Evolutionary conservation across 2,113 vertebrate genomes (phyloP).

Genomic region (Ptilonorhynchus violaceus): DNA sequence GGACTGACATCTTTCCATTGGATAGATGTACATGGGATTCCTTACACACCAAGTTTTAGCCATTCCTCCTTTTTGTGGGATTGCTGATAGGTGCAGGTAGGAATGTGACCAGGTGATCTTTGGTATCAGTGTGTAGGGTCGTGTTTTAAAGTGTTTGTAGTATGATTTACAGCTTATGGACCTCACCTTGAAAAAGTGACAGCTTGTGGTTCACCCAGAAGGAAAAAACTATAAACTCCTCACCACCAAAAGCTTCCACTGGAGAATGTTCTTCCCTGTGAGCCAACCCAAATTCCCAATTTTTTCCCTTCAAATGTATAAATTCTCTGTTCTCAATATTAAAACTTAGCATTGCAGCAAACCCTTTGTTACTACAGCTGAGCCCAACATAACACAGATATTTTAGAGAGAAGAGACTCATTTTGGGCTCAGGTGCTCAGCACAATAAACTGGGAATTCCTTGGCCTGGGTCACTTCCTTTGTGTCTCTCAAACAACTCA

Average conservation of each 20-base stretch:
- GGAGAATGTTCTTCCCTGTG: background rate
- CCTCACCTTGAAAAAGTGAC: background rate
- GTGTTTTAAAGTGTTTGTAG: background rate
- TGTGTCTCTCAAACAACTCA: background rate
- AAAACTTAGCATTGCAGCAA: background rate
- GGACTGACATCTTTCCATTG: background rate
- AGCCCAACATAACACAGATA: background rate
- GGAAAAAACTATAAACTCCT: background rate
- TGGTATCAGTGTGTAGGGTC: accelerated
- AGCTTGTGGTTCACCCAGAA: background rate
- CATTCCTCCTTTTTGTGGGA: background rate
- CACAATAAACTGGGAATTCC: background rate
- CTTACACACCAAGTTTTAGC: background rate
- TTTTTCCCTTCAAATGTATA: background rate
- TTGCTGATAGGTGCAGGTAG: background rate
- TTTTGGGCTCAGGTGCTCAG: background rate
- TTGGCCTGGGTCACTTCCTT: background rate
- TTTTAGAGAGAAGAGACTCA: background rate
- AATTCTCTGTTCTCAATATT: background rate
- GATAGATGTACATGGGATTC: background rate
- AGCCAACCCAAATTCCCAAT: too few relatives aligned
- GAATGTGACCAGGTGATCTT: background rate
- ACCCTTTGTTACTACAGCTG: background rate
- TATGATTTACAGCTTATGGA: background rate
- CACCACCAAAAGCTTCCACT: background rate